phyloP scores from a whole-genome alignment of 35 echinoderm and acorn worm genomes.

The Lytechinus pictus region DNA sequence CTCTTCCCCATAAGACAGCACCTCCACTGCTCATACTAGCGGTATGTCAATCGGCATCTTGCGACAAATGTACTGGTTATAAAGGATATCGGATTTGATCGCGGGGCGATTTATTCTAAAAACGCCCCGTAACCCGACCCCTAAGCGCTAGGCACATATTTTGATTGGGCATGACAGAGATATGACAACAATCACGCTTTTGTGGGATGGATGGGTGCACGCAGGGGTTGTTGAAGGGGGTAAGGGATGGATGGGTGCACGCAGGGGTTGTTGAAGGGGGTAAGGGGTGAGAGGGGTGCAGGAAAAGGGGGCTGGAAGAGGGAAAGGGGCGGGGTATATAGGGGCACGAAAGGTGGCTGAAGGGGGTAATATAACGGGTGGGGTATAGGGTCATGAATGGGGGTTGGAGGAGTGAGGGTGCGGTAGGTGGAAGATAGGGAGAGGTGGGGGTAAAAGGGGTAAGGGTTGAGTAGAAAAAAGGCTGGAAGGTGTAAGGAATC shows the following conservation, averaged over 20 bases:
- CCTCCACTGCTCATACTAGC: too few species aligned
- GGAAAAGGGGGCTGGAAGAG: neutral
- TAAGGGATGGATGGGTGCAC: too few species aligned
- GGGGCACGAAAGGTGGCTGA: neutral
- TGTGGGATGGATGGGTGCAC: conserved; percentile 15
- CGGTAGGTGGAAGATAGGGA: neutral
- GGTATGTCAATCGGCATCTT: neutral
- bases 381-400: too few species aligned
- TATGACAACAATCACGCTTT: conserved; percentile 47
- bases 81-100: conserved; percentile 2
- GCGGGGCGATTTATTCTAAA: conserved; percentile 21
- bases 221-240: neutral
- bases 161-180: conserved; percentile 44
- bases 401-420: too few species aligned
- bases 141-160: conserved; percentile 38
- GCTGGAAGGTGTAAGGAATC: too few species aligned
- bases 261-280: neutral
- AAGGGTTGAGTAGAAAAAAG: neutral
- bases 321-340: neutral
- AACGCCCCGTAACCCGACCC: conserved; percentile 28
- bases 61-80: conserved; percentile 31
- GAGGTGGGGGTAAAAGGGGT: neutral
- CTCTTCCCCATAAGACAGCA: too few species aligned
- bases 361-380: too few species aligned
- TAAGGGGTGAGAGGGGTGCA: neutral